Conservation (phyloP, 2,797 vertebrate genomes). For the Prionace glauca region DNA sequence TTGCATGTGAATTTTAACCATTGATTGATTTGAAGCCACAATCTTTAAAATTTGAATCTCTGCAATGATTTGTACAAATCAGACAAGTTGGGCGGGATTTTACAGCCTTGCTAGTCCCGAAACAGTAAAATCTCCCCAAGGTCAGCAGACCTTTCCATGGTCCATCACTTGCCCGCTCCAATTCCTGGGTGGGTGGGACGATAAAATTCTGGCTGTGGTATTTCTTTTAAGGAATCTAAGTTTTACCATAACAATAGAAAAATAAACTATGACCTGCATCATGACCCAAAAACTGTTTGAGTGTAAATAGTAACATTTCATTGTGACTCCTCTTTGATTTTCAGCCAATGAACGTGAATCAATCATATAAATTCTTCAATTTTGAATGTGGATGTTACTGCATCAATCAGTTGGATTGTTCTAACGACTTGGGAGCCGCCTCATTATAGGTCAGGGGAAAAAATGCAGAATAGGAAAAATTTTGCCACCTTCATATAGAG, state of each 20-base stretch:
- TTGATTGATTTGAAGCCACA: not conserved
- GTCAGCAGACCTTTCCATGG: too few relatives aligned
- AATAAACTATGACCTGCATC: not conserved
- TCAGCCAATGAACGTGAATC: not conserved
- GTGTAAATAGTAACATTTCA: not conserved
- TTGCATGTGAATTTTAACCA: not conserved
- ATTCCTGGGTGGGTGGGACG: too few relatives aligned
- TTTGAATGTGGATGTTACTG: not conserved
- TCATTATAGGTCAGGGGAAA: not conserved
- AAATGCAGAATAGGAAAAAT: not conserved
- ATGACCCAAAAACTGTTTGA: not conserved
- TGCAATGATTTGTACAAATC: constrained; percentile 3
- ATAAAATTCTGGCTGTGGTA: too few relatives aligned
- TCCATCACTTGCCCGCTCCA: too few relatives aligned
- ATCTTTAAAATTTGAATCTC: not conserved
- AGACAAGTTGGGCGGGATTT: not conserved
- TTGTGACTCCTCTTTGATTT: not conserved
- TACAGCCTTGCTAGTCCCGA: too few relatives aligned
- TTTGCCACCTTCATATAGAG: not conserved
- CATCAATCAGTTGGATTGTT: not conserved
- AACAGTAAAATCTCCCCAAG: too few relatives aligned
- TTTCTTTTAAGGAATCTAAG: too few relatives aligned
- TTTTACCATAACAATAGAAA: too few relatives aligned
- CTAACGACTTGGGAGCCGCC: too few relatives aligned
- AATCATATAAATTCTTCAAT: not conserved